Conservation (phyloP, 30 jellyfish, hydroid and myxozoan genomes). For the Hydractinia symbiolongicarpus region DNA sequence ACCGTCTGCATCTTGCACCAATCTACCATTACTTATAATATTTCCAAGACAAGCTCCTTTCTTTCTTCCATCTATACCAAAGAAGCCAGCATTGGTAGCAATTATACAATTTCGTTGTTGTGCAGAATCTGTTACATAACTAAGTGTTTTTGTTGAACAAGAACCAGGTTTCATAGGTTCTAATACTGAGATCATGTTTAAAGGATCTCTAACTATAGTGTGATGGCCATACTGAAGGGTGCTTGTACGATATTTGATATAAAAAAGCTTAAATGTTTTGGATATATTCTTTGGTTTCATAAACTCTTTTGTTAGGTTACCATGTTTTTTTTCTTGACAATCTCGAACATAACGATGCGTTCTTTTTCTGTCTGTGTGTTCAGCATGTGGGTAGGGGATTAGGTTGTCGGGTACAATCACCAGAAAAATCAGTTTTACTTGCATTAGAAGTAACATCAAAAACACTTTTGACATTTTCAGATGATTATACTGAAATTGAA, state of each 20-base stretch:
- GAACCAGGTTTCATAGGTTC: constrained; percentile 35
- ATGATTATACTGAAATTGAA: too few relatives aligned
- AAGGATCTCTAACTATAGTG: constrained; percentile 44
- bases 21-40: constrained; percentile 49
- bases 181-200: constrained; percentile 45
- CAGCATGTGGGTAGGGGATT: too few relatives aligned
- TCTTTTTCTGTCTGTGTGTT: neutral
- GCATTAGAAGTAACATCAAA: too few relatives aligned
- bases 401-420: too few relatives aligned
- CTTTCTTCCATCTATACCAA: constrained; percentile 29
- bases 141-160: constrained; percentile 46
- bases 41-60: constrained; percentile 80
- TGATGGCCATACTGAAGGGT: constrained; percentile 44
- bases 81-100: constrained; percentile 80
- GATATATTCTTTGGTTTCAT: neutral
- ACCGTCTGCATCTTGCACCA: constrained; percentile 57
- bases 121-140: constrained; percentile 42
- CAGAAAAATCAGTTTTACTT: too few relatives aligned
- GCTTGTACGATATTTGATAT: neutral
- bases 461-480: too few relatives aligned
- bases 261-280: too few relatives aligned
- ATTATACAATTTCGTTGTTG: constrained; percentile 31
- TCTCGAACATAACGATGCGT: constrained; percentile 56
- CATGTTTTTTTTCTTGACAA: constrained; percentile 60
- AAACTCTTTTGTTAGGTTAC: constrained; percentile 48